Evolutionary conservation across 2,888 invertebrate genomes (phyloP).

Genomic region (Pegoplata infirma): DNA sequence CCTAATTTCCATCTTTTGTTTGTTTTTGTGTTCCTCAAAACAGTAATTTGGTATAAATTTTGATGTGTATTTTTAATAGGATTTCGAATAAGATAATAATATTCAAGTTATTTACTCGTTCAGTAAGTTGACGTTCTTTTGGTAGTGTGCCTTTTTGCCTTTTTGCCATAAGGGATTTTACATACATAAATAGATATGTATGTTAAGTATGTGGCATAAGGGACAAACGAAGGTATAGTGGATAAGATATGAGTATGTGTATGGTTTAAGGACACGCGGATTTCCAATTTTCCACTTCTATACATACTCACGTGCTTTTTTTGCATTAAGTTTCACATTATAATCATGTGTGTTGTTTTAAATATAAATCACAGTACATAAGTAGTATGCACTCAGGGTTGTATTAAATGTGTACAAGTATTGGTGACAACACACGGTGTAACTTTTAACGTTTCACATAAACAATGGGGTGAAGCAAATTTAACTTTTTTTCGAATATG

Average conservation of each 20-base stretch:
- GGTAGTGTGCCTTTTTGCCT: not conserved
- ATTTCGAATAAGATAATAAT: slow-evolving; percentile 12
- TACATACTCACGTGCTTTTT: not conserved
- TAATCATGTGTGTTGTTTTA: not conserved
- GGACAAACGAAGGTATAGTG: not conserved
- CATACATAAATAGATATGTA: too few relatives aligned
- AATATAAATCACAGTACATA: too few relatives aligned
- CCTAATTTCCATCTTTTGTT: slow-evolving; percentile 11
- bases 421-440: too few relatives aligned
- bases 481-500: too few relatives aligned
- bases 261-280: not conserved
- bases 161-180: not conserved
- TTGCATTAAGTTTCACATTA: not conserved
- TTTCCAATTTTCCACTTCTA: not conserved
- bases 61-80: slow-evolving; percentile 8
- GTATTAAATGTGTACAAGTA: too few relatives aligned
- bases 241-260: not conserved
- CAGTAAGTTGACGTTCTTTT: not conserved
- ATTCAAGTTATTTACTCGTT: not conserved
- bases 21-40: not conserved
- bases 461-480: too few relatives aligned
- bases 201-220: not conserved
- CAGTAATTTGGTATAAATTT: not conserved
- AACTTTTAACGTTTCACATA: too few relatives aligned
- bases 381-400: too few relatives aligned